Conservation (phyloP, 2,888 invertebrate genomes). For the Gastracanthus pulcherrimus region DNA sequence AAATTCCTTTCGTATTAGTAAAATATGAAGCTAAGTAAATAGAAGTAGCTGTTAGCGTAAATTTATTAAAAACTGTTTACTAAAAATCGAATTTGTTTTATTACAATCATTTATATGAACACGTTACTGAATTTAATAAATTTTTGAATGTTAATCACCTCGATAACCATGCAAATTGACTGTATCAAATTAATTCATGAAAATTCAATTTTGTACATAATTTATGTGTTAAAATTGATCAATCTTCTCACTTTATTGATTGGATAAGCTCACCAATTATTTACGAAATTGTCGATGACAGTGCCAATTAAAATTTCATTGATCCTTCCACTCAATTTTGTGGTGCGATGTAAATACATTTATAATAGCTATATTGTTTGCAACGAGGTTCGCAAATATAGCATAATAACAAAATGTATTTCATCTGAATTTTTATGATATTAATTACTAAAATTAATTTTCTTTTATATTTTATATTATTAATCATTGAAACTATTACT, state of each 20-base stretch:
- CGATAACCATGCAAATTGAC: neutral
- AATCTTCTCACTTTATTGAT: neutral
- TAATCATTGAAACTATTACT: too few relatives aligned
- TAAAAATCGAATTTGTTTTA: too few relatives aligned
- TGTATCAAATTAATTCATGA: neutral
- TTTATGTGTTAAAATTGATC: neutral
- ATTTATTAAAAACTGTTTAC: too few relatives aligned
- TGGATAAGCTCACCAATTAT: neutral
- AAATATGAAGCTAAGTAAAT: too few relatives aligned
- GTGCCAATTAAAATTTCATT: neutral
- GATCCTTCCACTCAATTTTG: neutral
- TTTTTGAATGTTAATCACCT: neutral
- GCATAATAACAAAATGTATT: neutral
- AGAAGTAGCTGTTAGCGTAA: too few relatives aligned
- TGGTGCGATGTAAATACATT: neutral
- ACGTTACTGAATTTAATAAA: too few relatives aligned
- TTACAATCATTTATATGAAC: too few relatives aligned
- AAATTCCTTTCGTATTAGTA: too few relatives aligned
- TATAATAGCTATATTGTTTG: neutral
- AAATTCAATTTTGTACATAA: neutral
- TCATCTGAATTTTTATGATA: neutral
- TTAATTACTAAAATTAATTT: neutral
- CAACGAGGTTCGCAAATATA: neutral
- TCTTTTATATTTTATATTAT: neutral
- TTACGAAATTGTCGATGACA: neutral